phyloP scores from a whole-genome alignment of 2,888 invertebrate species.

The Antitype chi region DNA sequence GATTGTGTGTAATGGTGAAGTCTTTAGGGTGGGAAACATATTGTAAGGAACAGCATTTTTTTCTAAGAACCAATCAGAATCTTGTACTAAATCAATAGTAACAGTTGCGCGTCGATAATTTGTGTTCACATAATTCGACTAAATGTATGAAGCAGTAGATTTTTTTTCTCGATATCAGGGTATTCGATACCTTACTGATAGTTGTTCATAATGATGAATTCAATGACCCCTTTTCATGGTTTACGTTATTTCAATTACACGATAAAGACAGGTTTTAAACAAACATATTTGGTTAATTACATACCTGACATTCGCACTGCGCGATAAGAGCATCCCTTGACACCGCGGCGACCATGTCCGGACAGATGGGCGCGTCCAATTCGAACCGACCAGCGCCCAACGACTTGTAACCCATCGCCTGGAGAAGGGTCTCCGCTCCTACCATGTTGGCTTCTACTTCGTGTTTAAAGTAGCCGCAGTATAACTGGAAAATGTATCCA shows the following conservation, averaged over 20 bases:
- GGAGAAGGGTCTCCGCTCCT: slow-evolving; percentile 94
- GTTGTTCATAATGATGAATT: background rate
- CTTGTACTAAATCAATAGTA: too few relatives aligned
- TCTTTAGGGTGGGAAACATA: too few relatives aligned
- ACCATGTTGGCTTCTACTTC: slow-evolving; percentile 95
- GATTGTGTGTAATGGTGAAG: too few relatives aligned
- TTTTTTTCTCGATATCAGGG: too few relatives aligned
- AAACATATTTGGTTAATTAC: slow-evolving; percentile 15
- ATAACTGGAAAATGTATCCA: slow-evolving; percentile 90
- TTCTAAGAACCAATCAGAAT: too few relatives aligned
- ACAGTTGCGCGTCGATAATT: too few relatives aligned
- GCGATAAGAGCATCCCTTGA: slow-evolving; percentile 96
- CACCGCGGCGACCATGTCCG: slow-evolving; percentile 94
- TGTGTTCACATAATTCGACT: too few relatives aligned
- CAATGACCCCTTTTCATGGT: background rate
- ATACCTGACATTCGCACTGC: slow-evolving; percentile 96
- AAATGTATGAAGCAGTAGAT: too few relatives aligned
- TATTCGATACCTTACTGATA: too few relatives aligned
- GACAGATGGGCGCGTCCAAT: slow-evolving; percentile 94
- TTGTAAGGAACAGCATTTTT: too few relatives aligned
- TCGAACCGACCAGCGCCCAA: slow-evolving; percentile 89
- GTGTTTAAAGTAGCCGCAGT: slow-evolving; percentile 97
- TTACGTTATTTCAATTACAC: background rate
- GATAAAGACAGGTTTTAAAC: background rate
- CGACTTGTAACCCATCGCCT: slow-evolving; percentile 95